Base-by-base conservation (phyloP, 2,797 vertebrate genomes). In the Neopelma chrysocephalum region DNA sequence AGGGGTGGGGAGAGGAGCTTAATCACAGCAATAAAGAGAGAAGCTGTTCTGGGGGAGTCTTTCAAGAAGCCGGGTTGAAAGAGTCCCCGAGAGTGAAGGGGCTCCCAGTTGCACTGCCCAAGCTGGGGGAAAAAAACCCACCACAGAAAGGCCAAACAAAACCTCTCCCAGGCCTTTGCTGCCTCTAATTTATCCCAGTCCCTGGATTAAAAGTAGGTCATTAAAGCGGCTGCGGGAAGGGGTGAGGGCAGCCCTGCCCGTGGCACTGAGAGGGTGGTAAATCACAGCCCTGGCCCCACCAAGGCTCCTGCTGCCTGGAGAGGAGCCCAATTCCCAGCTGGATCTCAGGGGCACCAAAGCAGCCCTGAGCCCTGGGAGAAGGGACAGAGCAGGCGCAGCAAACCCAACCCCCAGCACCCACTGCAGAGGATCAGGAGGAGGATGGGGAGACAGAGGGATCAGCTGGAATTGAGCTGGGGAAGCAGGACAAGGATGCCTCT, bases 1-100 rank as follows among this genome's bases (percentile, higher is more conserved):
- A 91, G 79, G 94, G 92, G 80, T 96, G 96, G 92, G 92, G 96
- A 97, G 95, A 94, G 95, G 82, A 94, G 95, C 87, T 95, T 90
- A 95, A 96, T 93, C 94, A 45, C 91, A 62, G 91, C 94, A 93
- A 81, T 89, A 93, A 95, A 93, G 92, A 89, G 94, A 90, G 96
- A 92, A 97, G 87, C 95, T 91, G 84, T 72, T 92, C 84, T 94
- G 87, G 87, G 91, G 94, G 93, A 94, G 91, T 68, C 94, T 96
- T 90, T 94, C 96, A 94, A 96, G 85, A 79, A 95, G 89, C 38
- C 1, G 57, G 69, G 82, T 69, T 96, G 86, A 95, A 95, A 91
- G 77, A 89, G 64, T 36, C 96, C 89, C 92, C 2, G 3, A 32
- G 94, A 94, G 82, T 0, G 0, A 51, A 90, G 94, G 69, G 89